Conservation (phyloP, 2,113 vertebrate species). For the Phalacrocorax pelagicus region DNA sequence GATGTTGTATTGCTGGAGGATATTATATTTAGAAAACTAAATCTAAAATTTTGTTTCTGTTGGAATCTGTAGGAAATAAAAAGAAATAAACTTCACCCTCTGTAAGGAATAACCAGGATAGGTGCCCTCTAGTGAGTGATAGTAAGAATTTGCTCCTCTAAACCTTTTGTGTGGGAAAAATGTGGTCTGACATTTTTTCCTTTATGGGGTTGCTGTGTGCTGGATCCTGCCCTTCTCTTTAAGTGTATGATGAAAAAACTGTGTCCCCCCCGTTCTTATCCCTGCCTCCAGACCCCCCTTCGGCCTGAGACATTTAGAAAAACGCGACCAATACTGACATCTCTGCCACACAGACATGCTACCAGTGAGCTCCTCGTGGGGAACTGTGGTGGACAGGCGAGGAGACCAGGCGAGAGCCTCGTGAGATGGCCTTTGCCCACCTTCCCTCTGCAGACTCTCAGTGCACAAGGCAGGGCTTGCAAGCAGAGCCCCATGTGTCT, state of each 20-base stretch:
- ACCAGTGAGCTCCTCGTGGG: background rate
- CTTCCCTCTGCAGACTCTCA: background rate
- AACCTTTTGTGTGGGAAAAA: background rate
- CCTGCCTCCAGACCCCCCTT: background rate
- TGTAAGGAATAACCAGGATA: background rate
- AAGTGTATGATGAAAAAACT: background rate
- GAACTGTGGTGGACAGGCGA: background rate
- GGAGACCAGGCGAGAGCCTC: background rate
- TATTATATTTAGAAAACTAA: background rate
- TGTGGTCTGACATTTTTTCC: background rate
- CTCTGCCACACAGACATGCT: background rate
- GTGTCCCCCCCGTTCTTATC: background rate
- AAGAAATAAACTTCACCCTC: background rate
- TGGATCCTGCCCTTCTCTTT: background rate
- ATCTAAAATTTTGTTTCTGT: constrained; percentile 73
- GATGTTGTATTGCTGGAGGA: background rate
- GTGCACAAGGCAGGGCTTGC: accelerated
- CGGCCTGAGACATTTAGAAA: background rate
- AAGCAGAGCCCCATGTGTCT: accelerated
- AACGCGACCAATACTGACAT: background rate
- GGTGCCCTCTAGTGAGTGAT: background rate
- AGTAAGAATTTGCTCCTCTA: background rate
- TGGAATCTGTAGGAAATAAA: constrained; percentile 63
- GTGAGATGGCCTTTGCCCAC: background rate
- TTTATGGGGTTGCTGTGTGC: background rate